Percentiles rank a stretch among this genome's conserved stretches.
phyloP scores from a whole-genome alignment of 2,888 invertebrate genomes.

The Zygothrica quintamaculata region DNA sequence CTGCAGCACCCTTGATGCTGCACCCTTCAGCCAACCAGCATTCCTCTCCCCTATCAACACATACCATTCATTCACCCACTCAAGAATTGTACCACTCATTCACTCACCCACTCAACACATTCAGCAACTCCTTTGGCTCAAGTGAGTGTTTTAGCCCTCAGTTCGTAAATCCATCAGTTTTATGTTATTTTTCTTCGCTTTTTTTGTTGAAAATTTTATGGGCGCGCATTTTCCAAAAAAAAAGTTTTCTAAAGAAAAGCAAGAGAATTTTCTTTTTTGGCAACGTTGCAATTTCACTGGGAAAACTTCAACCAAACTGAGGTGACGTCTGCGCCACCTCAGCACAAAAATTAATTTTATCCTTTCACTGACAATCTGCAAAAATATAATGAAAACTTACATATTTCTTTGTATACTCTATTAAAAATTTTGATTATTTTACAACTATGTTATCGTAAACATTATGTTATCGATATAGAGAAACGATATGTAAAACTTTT shows the following conservation, averaged over 20 bases:
- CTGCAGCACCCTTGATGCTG: slow-evolving; percentile 52
- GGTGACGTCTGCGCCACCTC: slow-evolving; percentile 27
- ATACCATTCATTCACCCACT: slow-evolving; percentile 7
- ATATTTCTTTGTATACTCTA: too few species aligned
- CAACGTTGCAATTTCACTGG: slow-evolving; percentile 61
- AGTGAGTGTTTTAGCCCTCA: slow-evolving; percentile 48
- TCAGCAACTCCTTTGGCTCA: slow-evolving; percentile 39
- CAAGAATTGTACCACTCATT: slow-evolving; percentile 6
- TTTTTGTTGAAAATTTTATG: slow-evolving; percentile 65
- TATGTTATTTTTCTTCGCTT: too few species aligned
- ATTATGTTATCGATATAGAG: too few species aligned
- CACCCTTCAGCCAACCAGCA: too few species aligned
- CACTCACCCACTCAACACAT: slow-evolving; percentile 44
- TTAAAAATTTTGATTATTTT: too few species aligned
- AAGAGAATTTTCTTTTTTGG: slow-evolving; percentile 43
- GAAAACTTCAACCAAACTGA: too few species aligned
- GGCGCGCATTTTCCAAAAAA: slow-evolving; percentile 29
- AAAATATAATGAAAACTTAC: slow-evolving; percentile 35
- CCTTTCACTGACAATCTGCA: slow-evolving; percentile 28
- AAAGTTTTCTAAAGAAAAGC: slow-evolving; percentile 18
- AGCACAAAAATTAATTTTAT: slow-evolving; percentile 68
- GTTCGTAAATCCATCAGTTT: slow-evolving; percentile 80
- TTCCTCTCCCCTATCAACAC: slow-evolving; percentile 9
- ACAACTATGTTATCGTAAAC: too few species aligned
- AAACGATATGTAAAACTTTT: too few species aligned